Conservation (phyloP, 1,140 invertebrate species). For the Drosophila parabipectinata region DNA sequence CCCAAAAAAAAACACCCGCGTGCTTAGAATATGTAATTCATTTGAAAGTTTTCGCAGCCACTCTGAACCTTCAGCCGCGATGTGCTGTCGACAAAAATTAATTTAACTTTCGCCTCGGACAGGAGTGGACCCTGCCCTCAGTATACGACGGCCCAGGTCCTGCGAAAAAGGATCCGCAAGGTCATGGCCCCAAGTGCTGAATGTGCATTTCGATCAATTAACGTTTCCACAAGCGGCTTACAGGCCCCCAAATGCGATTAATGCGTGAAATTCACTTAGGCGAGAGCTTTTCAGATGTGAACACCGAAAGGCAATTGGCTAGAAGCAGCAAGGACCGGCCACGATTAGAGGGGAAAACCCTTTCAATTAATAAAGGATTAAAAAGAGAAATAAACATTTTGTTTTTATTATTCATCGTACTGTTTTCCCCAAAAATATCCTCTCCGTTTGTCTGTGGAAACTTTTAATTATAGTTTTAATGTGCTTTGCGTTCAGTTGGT, state of each 20-base stretch:
- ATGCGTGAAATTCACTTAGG: slow-evolving; percentile 66
- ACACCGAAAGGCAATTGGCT: not conserved
- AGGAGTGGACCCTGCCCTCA: not conserved
- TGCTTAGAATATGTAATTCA: slow-evolving; percentile 79
- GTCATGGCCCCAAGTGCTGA: slow-evolving; percentile 41
- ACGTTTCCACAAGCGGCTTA: slow-evolving; percentile 62
- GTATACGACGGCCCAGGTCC: not conserved
- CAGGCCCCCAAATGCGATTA: slow-evolving; percentile 63
- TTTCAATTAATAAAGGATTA: not conserved
- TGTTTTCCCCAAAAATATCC: not conserved
- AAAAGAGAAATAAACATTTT: not conserved
- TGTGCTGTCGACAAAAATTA: slow-evolving; percentile 68
- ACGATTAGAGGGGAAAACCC: not conserved
- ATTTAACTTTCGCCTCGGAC: slow-evolving; percentile 60
- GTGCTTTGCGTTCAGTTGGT: slow-evolving; percentile 33
- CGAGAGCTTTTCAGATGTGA: slow-evolving; percentile 10
- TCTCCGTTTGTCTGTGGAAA: slow-evolving; percentile 43
- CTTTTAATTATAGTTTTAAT: slow-evolving; percentile 77
- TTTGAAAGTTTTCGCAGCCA: slow-evolving; percentile 61
- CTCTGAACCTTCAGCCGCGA: slow-evolving; percentile 2
- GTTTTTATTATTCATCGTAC: no score
- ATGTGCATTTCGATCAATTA: slow-evolving; percentile 74
- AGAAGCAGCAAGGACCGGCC: not conserved
- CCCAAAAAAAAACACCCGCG: slow-evolving; percentile 29
- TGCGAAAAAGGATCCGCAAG: slow-evolving; percentile 27